Conservation (phyloP, 2,797 vertebrate genomes). For the Lycodopsis pacificus region DNA sequence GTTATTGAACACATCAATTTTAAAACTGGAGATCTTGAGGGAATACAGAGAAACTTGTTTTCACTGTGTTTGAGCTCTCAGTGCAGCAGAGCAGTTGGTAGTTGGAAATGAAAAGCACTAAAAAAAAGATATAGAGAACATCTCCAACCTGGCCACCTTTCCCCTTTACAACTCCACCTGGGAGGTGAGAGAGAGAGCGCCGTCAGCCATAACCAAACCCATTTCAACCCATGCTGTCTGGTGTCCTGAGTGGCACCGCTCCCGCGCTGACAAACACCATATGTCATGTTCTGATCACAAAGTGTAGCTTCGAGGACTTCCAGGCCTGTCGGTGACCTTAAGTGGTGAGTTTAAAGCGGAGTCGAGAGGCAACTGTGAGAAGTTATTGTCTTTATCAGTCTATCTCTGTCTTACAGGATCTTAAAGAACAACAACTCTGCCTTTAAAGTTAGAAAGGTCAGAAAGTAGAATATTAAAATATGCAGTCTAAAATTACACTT, state of each 20-base stretch:
- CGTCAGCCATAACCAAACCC: constrained; percentile 41
- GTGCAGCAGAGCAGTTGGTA: constrained; percentile 66
- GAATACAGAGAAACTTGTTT: constrained; percentile 66
- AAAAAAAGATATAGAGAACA: constrained; percentile 66
- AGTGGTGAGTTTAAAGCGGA: constrained; percentile 34
- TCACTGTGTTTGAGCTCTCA: constrained; percentile 64
- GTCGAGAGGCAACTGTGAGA: not conserved
- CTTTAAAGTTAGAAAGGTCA: not conserved
- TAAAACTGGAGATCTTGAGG: constrained; percentile 58
- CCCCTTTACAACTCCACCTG: constrained; percentile 61
- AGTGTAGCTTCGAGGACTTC: constrained; percentile 48
- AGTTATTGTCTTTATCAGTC: not conserved
- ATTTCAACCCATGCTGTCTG: constrained; percentile 55
- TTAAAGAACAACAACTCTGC: no score
- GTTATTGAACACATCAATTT: constrained; percentile 65
- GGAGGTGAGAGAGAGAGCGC: constrained; percentile 44
- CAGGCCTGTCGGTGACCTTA: constrained; percentile 47
- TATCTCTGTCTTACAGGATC: not conserved
- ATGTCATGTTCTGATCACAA: constrained; percentile 65
- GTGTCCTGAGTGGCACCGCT: constrained; percentile 57
- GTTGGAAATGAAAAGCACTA: constrained; percentile 58
- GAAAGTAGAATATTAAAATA: not conserved
- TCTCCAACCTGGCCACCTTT: constrained; percentile 57
- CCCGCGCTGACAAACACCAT: constrained; percentile 69
- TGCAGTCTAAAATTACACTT: not conserved